A percentile compares a stretch with the other conserved stretches of the same genome.
These are phyloP conservation scores for Protonibea diacanthus DNA, from an alignment of 2,797 vertebrate species.

Conservation along the genomic window DNA sequence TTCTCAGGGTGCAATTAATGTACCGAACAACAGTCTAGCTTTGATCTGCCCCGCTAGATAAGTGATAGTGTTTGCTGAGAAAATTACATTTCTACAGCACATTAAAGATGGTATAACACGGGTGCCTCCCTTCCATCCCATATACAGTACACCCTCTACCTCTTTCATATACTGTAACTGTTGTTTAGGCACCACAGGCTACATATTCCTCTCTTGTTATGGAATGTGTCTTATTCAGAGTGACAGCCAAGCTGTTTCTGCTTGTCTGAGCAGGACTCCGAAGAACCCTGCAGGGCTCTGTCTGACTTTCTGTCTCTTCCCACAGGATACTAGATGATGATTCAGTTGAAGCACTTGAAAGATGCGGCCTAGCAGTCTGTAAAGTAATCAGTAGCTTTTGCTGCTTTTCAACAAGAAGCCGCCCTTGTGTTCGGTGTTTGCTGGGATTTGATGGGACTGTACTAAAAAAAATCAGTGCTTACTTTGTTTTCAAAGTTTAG, in stretches of 20 bases:
- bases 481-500: background rate
- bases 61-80: constrained; percentile 20
- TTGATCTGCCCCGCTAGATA: constrained; percentile 34
- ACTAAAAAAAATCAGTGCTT: background rate
- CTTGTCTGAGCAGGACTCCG: constrained; percentile 80
- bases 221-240: constrained; percentile 76
- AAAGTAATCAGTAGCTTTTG: constrained; percentile 12
- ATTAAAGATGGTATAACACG: constrained; percentile 25
- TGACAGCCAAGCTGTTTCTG: constrained; percentile 73
- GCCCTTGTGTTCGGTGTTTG: background rate
- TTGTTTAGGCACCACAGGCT: constrained; percentile 65
- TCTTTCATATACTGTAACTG: constrained; percentile 58
- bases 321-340: constrained; percentile 32
- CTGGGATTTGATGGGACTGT: background rate
- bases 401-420: background rate
- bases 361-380: constrained; percentile 33
- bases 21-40: constrained; percentile 7
- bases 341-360: constrained; percentile 14
- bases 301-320: constrained; percentile 62
- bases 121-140: constrained; percentile 12
- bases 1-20: constrained; percentile 28
- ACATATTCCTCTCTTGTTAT: constrained; percentile 67
- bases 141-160: background rate
- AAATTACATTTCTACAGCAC: constrained; percentile 31
- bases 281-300: constrained; percentile 73